phyloP scores from a whole-genome alignment of 1,140 invertebrate species.

The Diploscapter pachys region DNA sequence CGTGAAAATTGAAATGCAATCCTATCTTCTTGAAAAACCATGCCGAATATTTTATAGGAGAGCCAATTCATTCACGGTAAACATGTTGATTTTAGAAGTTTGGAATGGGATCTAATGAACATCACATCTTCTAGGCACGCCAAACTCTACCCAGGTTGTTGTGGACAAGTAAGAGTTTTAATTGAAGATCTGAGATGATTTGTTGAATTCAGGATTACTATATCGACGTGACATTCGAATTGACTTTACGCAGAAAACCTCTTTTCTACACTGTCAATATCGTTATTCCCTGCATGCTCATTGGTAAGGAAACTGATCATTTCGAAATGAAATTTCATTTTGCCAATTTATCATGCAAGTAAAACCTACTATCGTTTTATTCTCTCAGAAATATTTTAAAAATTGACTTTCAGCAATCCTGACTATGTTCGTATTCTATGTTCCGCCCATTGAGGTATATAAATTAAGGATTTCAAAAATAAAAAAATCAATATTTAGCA shows the following conservation, averaged over 20 bases:
- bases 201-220: slow-evolving; percentile 62
- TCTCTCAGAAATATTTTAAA: too few species aligned
- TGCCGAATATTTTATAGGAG: too few species aligned
- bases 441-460: slow-evolving; percentile 79
- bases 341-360: too few species aligned
- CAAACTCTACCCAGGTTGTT: slow-evolving; percentile 57
- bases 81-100: slow-evolving; percentile 65
- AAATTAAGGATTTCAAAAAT: too few species aligned
- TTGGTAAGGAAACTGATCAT: slow-evolving; percentile 38
- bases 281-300: slow-evolving; percentile 82
- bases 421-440: slow-evolving; percentile 78
- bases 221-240: slow-evolving; percentile 95
- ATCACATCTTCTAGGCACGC: slow-evolving; percentile 44
- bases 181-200: too few species aligned
- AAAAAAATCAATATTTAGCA: slow-evolving; percentile 62
- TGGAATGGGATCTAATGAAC: slow-evolving; percentile 88
- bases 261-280: slow-evolving; percentile 94
- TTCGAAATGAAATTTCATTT: too few species aligned
- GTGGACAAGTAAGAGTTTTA: slow-evolving; percentile 41
- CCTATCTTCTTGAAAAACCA: too few species aligned
- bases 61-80: too few species aligned
- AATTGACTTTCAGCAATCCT: slow-evolving; percentile 61
- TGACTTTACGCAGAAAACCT: slow-evolving; percentile 88
- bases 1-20: too few species aligned
- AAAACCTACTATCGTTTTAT: too few species aligned